phyloP scores from a whole-genome alignment of 2,888 invertebrate genomes.

The Drosophila lacicola region DNA sequence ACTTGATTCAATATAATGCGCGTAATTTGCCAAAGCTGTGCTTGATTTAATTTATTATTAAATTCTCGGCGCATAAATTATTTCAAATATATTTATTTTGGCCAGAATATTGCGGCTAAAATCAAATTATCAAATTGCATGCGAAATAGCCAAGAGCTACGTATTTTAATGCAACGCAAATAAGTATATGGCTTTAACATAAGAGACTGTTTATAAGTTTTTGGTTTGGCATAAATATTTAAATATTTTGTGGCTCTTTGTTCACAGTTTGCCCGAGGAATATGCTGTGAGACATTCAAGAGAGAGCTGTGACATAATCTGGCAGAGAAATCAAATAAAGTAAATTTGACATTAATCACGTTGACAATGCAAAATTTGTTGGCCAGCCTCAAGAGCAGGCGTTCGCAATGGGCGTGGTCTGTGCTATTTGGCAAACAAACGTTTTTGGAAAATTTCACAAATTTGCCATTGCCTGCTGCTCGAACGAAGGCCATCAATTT shows the following conservation, averaged over 20 bases:
- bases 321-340: constrained; percentile 30
- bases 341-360: constrained; percentile 53
- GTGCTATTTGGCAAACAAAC: constrained; percentile 44
- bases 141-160: background rate
- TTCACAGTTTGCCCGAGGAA: background rate
- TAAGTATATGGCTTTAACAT: constrained; percentile 10
- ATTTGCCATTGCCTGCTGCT: constrained; percentile 12
- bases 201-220: constrained; percentile 6
- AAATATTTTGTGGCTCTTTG: background rate
- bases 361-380: constrained; percentile 43
- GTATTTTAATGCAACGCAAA: background rate
- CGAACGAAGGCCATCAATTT: constrained; percentile 39
- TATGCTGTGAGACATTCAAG: background rate
- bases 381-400: constrained; percentile 10
- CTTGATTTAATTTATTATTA: constrained; percentile 6
- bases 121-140: constrained; percentile 15
- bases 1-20: too few relatives aligned
- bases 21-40: background rate
- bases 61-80: background rate
- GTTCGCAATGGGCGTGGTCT: background rate
- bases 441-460: constrained; percentile 41
- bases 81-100: background rate
- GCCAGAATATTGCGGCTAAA: constrained; percentile 3
- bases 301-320: constrained; percentile 13
- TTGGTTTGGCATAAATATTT: background rate